phyloP scores from a whole-genome alignment of 2,113 vertebrate species.

The Rissa tridactyla region DNA sequence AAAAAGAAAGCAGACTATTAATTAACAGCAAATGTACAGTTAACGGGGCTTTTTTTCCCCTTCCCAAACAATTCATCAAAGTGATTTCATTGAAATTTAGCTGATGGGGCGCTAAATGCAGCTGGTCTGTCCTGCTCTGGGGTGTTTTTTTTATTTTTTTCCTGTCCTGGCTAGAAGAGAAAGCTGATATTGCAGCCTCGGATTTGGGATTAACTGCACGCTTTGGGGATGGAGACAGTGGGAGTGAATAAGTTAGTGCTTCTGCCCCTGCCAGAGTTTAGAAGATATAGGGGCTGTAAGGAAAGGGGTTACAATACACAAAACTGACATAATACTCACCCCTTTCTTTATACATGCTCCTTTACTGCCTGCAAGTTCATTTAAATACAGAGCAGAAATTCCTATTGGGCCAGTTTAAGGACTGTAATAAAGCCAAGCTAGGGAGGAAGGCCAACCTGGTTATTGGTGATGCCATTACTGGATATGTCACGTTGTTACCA shows the following conservation, averaged over 20 bases:
- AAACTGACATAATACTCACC: not conserved
- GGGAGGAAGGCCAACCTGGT: not conserved
- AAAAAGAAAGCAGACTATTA: slow-evolving; percentile 52
- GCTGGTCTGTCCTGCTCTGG: slow-evolving; percentile 42
- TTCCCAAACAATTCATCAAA: slow-evolving; percentile 66
- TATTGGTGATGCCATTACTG: not conserved
- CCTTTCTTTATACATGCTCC: not conserved
- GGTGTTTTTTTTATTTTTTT: not conserved
- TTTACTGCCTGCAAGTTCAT: not conserved
- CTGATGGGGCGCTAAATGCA: slow-evolving; percentile 60
- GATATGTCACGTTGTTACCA: not conserved
- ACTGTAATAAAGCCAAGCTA: not conserved
- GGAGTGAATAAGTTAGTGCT: slow-evolving; percentile 19
- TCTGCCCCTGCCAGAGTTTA: slow-evolving; percentile 9
- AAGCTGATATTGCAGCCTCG: slow-evolving; percentile 15
- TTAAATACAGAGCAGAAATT: not conserved
- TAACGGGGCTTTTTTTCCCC: slow-evolving; percentile 45
- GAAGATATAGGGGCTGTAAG: slow-evolving; percentile 19
- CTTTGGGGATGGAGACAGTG: slow-evolving; percentile 23
- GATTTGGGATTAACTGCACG: not conserved
- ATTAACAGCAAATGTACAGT: slow-evolving; percentile 65
- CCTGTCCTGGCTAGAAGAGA: slow-evolving; percentile 43
- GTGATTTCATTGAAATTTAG: slow-evolving; percentile 65
- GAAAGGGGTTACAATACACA: not conserved
- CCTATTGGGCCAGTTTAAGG: not conserved